Conservation (phyloP, 2,888 invertebrate genomes). For the Synergus umbraculus region DNA sequence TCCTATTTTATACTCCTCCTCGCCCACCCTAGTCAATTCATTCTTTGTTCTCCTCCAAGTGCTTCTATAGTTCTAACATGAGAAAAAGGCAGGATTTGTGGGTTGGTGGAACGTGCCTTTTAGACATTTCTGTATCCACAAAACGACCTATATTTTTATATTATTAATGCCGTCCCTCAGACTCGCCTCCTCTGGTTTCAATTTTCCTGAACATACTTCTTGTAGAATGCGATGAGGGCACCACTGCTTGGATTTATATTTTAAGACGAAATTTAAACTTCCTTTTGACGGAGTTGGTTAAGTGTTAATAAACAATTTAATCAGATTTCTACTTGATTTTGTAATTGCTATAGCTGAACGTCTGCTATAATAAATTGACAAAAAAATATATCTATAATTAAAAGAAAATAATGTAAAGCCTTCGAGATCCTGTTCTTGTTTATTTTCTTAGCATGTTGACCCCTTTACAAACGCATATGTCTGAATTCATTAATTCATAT, state of each 20-base stretch:
- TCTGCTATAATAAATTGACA: too few relatives aligned
- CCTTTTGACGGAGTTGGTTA: too few relatives aligned
- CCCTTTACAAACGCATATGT: neutral
- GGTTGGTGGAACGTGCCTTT: conserved; percentile 26
- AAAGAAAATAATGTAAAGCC: neutral
- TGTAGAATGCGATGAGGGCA: neutral
- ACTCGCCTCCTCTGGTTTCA: neutral
- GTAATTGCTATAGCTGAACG: too few relatives aligned
- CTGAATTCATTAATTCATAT: conserved; percentile 11
- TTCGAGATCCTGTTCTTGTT: neutral
- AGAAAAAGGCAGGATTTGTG: conserved; percentile 27
- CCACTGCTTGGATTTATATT: neutral
- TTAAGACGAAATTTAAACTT: too few relatives aligned
- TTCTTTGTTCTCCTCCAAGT: conserved; percentile 22
- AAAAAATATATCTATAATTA: neutral
- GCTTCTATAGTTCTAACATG: neutral
- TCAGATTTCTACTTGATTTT: too few relatives aligned
- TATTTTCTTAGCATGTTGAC: conserved; percentile 3
- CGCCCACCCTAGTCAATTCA: conserved; percentile 17
- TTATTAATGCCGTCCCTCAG: conserved; percentile 2
- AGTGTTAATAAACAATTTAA: too few relatives aligned
- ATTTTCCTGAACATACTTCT: neutral
- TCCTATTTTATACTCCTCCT: neutral
- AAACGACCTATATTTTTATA: conserved; percentile 6
- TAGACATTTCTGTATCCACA: conserved; percentile 16